These are phyloP conservation scores for Asarcornis scutulata DNA, from an alignment of 2,113 vertebrate species.

Conservation along the genomic window DNA sequence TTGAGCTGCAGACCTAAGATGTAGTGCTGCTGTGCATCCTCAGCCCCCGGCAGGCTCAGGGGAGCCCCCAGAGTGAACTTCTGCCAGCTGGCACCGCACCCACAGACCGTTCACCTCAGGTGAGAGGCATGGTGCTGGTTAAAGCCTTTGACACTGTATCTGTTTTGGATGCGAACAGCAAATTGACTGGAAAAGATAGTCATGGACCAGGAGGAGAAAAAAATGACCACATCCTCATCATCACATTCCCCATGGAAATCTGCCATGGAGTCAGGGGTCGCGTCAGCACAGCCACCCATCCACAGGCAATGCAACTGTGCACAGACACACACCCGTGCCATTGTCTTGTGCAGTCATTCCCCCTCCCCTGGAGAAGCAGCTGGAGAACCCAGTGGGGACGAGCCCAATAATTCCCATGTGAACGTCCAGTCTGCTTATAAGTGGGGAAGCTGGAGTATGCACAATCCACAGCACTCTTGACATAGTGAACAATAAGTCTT, in stretches of 20 bases:
- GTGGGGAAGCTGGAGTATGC: background rate
- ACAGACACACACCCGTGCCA: fast-evolving
- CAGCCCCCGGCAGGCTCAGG: background rate
- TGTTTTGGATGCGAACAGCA: background rate
- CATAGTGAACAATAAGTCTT: background rate
- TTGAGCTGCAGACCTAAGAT: background rate
- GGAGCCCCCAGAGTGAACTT: background rate
- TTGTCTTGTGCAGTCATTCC: fast-evolving
- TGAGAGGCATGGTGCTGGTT: background rate
- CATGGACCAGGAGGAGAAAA: background rate
- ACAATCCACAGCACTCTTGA: background rate
- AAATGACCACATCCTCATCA: background rate
- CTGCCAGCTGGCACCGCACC: background rate
- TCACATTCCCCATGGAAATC: background rate
- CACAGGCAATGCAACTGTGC: fast-evolving
- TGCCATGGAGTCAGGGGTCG: fast-evolving
- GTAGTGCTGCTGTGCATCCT: background rate
- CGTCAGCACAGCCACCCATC: background rate
- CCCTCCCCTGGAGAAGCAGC: background rate
- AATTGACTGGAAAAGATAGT: background rate
- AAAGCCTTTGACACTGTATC: background rate
- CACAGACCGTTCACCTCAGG: background rate
- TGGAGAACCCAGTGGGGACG: background rate
- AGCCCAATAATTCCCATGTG: background rate
- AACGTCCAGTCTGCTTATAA: background rate